These are phyloP conservation scores for Pseudorhiza aurosa DNA, from an alignment of 30 jellyfish, hydroid and myxozoan genomes.

Conservation along the genomic window DNA sequence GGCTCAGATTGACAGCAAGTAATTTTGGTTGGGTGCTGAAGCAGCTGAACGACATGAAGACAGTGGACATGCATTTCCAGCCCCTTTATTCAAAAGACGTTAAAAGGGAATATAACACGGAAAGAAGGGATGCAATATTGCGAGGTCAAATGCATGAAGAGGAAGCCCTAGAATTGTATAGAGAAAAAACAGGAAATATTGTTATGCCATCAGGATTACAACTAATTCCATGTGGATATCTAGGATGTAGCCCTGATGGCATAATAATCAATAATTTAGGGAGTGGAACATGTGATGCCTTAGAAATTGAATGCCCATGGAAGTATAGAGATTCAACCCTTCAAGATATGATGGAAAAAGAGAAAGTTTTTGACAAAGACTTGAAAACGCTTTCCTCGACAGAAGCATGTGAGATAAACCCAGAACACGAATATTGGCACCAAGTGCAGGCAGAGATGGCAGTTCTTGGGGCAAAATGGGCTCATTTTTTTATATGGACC, in stretches of 20 bases:
- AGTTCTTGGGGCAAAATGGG: conserved; percentile 5
- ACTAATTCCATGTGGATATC: conserved; percentile 45
- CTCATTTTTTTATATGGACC: conserved; percentile 24
- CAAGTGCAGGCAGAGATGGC: conserved; percentile 28
- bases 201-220: conserved; percentile 38
- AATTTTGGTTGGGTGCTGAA: conserved; percentile 4
- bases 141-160: conserved; percentile 60
- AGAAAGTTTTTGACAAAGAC: background rate
- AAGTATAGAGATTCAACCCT: conserved; percentile 23
- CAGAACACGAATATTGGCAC: conserved; percentile 25
- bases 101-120: background rate
- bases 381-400: background rate
- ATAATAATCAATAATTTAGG: background rate
- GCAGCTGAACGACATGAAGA: background rate
- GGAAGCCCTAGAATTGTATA: conserved; percentile 3
- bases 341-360: conserved; percentile 5
- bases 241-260: conserved; percentile 55
- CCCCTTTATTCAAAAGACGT: background rate
- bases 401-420: background rate
- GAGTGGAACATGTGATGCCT: background rate
- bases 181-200: conserved; percentile 22
- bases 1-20: conserved; percentile 18
- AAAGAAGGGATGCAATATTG: conserved; percentile 10
- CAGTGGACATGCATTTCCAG: background rate
- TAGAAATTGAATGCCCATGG: conserved; percentile 19